Percentiles rank a stretch among this genome's conserved stretches.
Conservation (phyloP, 2,113 vertebrate species). For the Notechis scutatus region DNA sequence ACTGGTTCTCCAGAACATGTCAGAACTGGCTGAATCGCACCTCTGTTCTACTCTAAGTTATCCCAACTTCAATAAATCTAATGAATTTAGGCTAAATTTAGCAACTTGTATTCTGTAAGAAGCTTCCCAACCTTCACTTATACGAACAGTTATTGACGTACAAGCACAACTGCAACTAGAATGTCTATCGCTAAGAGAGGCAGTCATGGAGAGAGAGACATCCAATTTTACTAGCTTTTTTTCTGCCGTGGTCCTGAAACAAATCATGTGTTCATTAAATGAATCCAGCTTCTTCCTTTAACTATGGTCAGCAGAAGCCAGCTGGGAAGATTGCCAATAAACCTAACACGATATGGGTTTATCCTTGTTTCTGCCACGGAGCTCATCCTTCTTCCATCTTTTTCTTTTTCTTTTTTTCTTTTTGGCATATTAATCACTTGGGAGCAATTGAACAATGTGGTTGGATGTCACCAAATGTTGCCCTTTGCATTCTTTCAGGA, state of each 20-base stretch:
- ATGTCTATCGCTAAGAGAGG: no score
- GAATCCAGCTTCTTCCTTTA: no score
- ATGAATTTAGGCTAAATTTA: neutral
- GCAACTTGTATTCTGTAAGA: neutral
- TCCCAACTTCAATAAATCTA: neutral
- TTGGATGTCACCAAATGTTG: neutral
- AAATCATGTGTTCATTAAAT: no score
- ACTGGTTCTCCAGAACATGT: no score
- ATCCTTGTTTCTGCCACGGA: neutral
- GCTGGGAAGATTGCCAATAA: neutral
- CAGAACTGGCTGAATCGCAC: no score
- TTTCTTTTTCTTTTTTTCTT: neutral
- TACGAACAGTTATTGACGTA: neutral
- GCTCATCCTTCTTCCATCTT: neutral
- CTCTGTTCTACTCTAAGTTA: no score
- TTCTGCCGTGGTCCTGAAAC: no score
- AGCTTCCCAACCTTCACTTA: neutral
- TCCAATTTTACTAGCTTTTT: no score
- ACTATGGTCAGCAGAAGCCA: no score
- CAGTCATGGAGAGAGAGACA: no score
- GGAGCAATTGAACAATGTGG: rapidly evolving
- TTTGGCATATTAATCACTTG: neutral
- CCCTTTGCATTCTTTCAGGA: constrained; percentile 6
- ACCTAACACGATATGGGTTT: neutral
- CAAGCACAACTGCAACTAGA: no score